Evolutionary conservation across 2,113 vertebrate species (phyloP).

Genomic region (Porphyrio hochstetteri): DNA sequence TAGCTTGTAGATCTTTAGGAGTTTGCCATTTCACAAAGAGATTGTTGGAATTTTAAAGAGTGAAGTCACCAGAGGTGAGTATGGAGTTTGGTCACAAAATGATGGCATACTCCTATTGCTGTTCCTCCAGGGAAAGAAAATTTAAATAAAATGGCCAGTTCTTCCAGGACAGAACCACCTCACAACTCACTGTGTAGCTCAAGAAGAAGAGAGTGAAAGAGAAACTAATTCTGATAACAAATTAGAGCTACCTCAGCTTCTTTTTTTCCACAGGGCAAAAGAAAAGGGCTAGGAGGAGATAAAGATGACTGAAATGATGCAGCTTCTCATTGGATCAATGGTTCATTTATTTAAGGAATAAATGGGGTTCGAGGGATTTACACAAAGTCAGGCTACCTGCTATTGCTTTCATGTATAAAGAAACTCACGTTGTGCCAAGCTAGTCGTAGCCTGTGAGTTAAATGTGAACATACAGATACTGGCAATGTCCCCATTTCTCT

Average conservation of each 20-base stretch:
- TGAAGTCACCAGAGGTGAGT: not conserved
- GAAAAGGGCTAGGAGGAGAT: not conserved
- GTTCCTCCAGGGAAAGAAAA: not conserved
- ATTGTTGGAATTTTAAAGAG: not conserved
- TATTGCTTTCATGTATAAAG: not conserved
- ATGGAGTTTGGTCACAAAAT: not conserved
- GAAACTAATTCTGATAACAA: not conserved
- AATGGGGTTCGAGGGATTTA: not conserved
- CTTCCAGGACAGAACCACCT: not conserved
- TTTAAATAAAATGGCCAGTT: fast-evolving
- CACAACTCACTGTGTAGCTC: not conserved
- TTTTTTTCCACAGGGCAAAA: not conserved
- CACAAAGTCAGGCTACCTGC: not conserved
- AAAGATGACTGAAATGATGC: not conserved
- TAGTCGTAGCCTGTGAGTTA: not conserved
- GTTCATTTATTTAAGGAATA: not conserved
- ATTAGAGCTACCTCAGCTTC: not conserved
- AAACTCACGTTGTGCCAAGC: not conserved
- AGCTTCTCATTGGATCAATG: not conserved
- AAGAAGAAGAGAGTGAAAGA: not conserved
- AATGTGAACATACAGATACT: not conserved
- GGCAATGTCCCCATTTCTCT: not conserved
- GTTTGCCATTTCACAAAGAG: not conserved
- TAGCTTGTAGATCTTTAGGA: not conserved
- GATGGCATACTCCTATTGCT: not conserved